These are phyloP conservation scores for Pseudomyrmex concolor DNA, from an alignment of 1,140 invertebrate species.

Conservation along the genomic window DNA sequence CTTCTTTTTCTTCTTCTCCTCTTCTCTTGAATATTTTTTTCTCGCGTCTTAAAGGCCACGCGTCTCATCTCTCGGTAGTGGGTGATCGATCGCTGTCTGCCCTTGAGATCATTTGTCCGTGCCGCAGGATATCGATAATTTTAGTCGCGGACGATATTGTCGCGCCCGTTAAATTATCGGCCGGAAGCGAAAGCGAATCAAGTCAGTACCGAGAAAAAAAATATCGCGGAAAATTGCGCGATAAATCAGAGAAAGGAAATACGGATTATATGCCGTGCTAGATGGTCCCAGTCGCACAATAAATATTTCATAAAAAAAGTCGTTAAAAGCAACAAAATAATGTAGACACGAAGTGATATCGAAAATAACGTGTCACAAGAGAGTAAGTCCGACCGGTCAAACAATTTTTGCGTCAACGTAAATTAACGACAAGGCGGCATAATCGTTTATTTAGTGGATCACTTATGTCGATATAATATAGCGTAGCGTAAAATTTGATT, in stretches of 20 bases:
- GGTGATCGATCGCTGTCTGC: slow-evolving; percentile 42
- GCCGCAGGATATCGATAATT: slow-evolving; percentile 43
- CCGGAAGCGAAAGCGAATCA: neutral
- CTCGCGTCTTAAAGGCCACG: neutral
- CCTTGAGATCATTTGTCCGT: slow-evolving; percentile 36
- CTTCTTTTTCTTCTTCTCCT: slow-evolving; percentile 9
- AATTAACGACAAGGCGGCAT: slow-evolving; percentile 25
- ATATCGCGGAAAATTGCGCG: neutral
- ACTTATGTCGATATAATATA: neutral
- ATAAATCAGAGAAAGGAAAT: slow-evolving; percentile 7
- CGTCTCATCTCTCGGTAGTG: neutral
- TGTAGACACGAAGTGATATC: slow-evolving; percentile 7
- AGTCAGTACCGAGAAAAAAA: no score
- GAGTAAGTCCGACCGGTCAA: slow-evolving; percentile 5
- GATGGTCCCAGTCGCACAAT: no score
- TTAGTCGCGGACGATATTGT: slow-evolving; percentile 6
- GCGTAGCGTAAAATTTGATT: neutral
- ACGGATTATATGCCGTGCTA: no score
- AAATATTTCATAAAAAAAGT: neutral
- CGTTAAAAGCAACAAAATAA: slow-evolving; percentile 4
- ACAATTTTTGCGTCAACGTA: slow-evolving; percentile 7
- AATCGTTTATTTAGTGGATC: slow-evolving; percentile 39
- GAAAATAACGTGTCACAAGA: slow-evolving; percentile 4
- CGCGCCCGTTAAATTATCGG: slow-evolving; percentile 18
- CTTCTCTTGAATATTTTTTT: slow-evolving; percentile 23